Evolutionary conservation across 2,113 vertebrate genomes (phyloP).

Genomic region (Jaculus jaculus): DNA sequence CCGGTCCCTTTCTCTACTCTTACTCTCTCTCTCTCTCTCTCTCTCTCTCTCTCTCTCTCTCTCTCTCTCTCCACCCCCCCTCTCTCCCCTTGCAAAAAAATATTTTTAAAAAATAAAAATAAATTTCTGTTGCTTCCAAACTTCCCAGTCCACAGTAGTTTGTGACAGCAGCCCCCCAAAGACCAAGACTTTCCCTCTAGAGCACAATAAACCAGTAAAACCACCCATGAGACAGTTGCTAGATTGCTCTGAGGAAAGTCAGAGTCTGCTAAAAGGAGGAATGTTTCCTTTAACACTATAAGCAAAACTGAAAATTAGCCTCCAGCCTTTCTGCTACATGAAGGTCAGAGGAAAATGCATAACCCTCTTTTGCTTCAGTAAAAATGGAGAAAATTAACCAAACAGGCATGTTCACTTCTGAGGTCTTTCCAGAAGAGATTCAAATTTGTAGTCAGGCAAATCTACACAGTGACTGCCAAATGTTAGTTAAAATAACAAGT

Average conservation of each 20-base stretch:
- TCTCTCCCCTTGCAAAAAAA: too few species aligned
- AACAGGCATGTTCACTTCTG: constrained; percentile 33
- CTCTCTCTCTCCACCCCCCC: too few species aligned
- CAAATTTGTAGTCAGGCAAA: constrained; percentile 37
- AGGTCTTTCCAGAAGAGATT: constrained; percentile 2
- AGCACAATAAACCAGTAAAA: constrained; percentile 26
- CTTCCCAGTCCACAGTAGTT: not conserved
- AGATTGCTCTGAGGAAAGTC: constrained; percentile 44
- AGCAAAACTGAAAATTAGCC: constrained; percentile 50
- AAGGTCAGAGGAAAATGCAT: constrained; percentile 44
- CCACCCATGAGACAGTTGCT: not conserved
- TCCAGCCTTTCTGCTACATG: constrained; percentile 24
- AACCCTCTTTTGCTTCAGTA: constrained; percentile 44
- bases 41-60: too few species aligned
- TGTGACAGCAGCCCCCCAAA: not conserved
- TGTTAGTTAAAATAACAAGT: not conserved
- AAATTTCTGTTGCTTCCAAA: not conserved
- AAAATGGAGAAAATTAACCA: constrained; percentile 53
- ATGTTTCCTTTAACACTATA: constrained; percentile 43
- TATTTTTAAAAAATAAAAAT: not conserved
- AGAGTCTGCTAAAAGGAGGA: constrained; percentile 11
- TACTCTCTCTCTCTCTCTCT: too few species aligned
- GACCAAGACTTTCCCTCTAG: not conserved
- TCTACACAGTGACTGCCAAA: constrained; percentile 40
- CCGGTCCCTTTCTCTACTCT: too few species aligned